Conservation (phyloP, 2,888 invertebrate genomes). For the Linyphia triangularis region DNA sequence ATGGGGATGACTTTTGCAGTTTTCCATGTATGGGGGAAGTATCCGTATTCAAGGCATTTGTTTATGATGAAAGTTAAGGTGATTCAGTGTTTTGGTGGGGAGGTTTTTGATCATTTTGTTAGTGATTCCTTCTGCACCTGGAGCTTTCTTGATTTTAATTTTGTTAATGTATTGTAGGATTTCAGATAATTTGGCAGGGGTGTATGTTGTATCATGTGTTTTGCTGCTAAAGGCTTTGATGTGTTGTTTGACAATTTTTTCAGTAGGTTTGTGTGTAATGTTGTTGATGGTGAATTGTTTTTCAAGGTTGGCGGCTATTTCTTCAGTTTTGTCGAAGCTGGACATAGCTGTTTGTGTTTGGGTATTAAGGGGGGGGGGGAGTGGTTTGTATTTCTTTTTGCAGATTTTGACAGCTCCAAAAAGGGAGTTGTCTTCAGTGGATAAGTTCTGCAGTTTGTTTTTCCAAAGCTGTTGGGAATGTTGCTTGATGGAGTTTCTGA, state of each 20-base stretch:
- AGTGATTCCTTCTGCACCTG: not conserved
- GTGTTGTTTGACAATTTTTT: not conserved
- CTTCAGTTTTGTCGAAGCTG: not conserved
- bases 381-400: not conserved
- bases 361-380: not conserved
- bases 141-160: not conserved
- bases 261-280: not conserved
- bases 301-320: not conserved
- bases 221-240: not conserved
- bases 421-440: not conserved
- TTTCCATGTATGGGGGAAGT: not conserved
- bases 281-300: not conserved
- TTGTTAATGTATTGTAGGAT: not conserved
- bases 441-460: too few species aligned
- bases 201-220: not conserved
- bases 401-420: not conserved
- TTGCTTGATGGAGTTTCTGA: too few species aligned
- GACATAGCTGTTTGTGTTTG: too few species aligned
- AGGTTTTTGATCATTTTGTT: slow-evolving; percentile 33
- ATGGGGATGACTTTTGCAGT: not conserved
- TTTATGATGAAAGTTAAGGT: not conserved
- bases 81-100: not conserved
- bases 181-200: not conserved
- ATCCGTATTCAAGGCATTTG: not conserved
- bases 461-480: too few species aligned